phyloP scores from a whole-genome alignment of 2,888 invertebrate genomes.

The Tetragnatha montana region DNA sequence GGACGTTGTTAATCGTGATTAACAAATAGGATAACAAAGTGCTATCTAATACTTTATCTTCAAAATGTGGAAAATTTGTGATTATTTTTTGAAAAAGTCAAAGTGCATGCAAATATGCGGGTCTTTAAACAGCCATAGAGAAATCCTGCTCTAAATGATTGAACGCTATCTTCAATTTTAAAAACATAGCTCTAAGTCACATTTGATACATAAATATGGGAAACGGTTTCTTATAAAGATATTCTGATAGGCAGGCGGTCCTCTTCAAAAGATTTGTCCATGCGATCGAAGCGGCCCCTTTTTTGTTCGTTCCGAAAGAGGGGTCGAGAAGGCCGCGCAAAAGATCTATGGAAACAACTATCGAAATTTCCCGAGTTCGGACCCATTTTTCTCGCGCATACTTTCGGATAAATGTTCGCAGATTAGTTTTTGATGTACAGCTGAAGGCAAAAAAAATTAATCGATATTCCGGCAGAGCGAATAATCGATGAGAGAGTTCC shows the following conservation, averaged over 20 bases:
- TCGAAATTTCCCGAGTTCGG: constrained; percentile 59
- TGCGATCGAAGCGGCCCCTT: no score
- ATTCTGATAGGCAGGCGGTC: constrained; percentile 24
- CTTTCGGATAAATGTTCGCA: constrained; percentile 70
- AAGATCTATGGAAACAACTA: constrained; percentile 63
- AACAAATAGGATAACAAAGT: no score
- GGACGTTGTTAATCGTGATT: no score
- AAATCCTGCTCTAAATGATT: no score
- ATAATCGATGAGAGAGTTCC: constrained; percentile 67
- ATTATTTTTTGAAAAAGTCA: no score
- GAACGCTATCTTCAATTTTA: no score
- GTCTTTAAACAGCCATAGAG: no score
- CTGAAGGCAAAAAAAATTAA: constrained; percentile 63
- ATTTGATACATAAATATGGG: not conserved
- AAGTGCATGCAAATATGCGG: no score
- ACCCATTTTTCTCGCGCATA: constrained; percentile 70
- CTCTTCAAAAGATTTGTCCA: not conserved
- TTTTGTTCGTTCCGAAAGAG: no score
- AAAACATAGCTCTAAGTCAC: no score
- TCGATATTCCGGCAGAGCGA: constrained; percentile 68
- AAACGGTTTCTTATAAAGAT: constrained; percentile 17
- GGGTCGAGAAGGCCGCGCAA: constrained; percentile 14
- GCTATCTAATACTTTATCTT: no score
- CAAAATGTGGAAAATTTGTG: no score
- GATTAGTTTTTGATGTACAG: constrained; percentile 71